Base-by-base conservation (phyloP, 2,113 vertebrate species). In the Pomatostomus ruficeps region DNA sequence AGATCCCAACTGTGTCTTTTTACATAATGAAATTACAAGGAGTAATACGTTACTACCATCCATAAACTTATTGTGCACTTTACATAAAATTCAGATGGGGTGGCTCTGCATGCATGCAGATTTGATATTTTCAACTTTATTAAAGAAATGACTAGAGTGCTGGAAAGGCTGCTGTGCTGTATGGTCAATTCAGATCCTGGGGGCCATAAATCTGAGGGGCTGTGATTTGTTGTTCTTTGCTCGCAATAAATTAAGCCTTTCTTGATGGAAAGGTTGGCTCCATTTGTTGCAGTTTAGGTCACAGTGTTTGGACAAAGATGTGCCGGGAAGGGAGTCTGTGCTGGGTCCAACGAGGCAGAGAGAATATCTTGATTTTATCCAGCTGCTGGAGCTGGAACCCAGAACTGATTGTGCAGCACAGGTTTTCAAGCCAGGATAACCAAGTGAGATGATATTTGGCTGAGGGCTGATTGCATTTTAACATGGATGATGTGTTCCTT, bases 91-190 rank as follows among this genome's bases (percentile, higher is more conserved):
- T 98, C 98, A 96, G 98, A 97, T 98, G 91, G 78, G 96, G 91
- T 57, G 77, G 88, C 98, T 98, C 96, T 95, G 98, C 97, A 94
- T 95, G 94, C 96, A 97, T 97, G 98, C 97, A 97, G 95, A 98
- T 98, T 93, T 98, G 98, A 98, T 98, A 98, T 98, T 98, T 98
- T 96, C 96, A 96, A 96, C 97, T 97, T 97, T 98, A 98, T 97
- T 99, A 99, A 98, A 98, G 98, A 98, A 98, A 98, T 97, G 97
- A 98, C 94, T 42, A 12, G 58, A 91, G 95, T 95, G 92, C 97
- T 72, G 96, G 97, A 95, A 91, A 83, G 48, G 84, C 95, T 85
- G 96, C 96, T 96, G 96, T 95, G 98, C 95, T 95, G 73, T 75
- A 89, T 88, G 96, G 97, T 98, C 98, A 97, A 91, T 94, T 94